These are phyloP conservation scores for Latrodectus elegans DNA, from an alignment of 2,888 invertebrate species.

Conservation along the genomic window DNA sequence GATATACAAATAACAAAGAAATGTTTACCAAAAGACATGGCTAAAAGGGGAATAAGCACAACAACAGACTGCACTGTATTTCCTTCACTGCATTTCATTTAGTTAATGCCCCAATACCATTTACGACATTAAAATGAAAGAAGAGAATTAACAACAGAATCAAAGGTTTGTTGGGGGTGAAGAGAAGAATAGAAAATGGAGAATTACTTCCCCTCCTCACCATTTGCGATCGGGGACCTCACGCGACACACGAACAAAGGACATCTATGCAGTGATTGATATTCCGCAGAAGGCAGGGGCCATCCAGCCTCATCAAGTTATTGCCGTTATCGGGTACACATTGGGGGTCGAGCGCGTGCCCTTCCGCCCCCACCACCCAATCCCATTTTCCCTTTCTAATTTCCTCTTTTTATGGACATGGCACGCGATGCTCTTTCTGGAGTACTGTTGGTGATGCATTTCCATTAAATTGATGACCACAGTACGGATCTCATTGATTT, in stretches of 20 bases:
- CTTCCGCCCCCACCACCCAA: constrained; percentile 3
- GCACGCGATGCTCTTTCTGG: constrained; percentile 38
- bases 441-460: neutral
- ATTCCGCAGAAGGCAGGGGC: constrained; percentile 19
- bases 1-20: no score
- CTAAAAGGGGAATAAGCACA: no score
- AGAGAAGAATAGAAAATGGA: neutral
- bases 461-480: neutral
- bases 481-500: neutral
- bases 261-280: constrained; percentile 49
- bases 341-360: constrained; percentile 7
- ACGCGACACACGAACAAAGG: constrained; percentile 42
- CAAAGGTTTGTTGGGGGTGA: neutral
- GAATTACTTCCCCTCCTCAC: neutral
- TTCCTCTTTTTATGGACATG: constrained; percentile 21
- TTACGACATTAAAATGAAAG: constrained; percentile 52
- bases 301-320: constrained; percentile 56
- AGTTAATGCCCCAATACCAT: constrained; percentile 56
- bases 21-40: no score
- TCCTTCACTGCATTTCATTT: constrained; percentile 42
- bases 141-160: constrained; percentile 12
- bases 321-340: constrained; percentile 55
- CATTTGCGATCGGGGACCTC: constrained; percentile 12
- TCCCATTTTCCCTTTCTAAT: constrained; percentile 48
- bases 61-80: no score